Evolutionary conservation across 1,140 invertebrate species (phyloP).

Genomic region (Tribolium madens): DNA sequence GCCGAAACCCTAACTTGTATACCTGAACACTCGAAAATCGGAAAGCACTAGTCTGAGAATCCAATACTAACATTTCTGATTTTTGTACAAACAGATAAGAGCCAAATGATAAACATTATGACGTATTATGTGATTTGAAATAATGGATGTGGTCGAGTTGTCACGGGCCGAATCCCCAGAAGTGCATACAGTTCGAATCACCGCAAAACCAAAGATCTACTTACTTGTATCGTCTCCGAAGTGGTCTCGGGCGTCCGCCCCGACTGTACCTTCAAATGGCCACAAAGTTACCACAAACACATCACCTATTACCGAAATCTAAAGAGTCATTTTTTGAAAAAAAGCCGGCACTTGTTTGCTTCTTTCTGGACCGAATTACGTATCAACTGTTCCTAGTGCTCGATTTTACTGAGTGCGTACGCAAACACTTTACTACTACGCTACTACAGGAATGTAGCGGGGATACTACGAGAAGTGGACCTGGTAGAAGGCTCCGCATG

Average conservation of each 20-base stretch:
- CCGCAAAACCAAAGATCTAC: not conserved
- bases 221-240: not conserved
- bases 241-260: not conserved
- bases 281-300: not conserved
- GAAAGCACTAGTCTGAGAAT: not conserved
- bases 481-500: slow-evolving; percentile 1
- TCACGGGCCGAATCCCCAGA: too few species aligned
- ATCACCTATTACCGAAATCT: not conserved
- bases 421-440: slow-evolving; percentile 56
- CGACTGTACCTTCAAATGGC: not conserved
- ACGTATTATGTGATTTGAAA: slow-evolving; percentile 4
- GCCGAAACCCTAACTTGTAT: not conserved
- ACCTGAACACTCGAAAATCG: not conserved
- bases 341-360: not conserved
- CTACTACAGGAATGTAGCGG: slow-evolving; percentile 59
- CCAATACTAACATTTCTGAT: not conserved
- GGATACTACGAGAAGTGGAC: slow-evolving; percentile 59
- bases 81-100: slow-evolving; percentile 23
- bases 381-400: slow-evolving; percentile 47
- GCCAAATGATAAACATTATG: not conserved
- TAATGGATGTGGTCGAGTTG: too few species aligned
- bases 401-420: slow-evolving; percentile 48
- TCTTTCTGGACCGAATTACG: slow-evolving; percentile 10
- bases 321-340: not conserved
- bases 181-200: not conserved